Percentiles rank a stretch among this genome's conserved stretches.
Evolutionary conservation across 2,113 vertebrate genomes (phyloP).

Genomic region (Noturus placidus): DNA sequence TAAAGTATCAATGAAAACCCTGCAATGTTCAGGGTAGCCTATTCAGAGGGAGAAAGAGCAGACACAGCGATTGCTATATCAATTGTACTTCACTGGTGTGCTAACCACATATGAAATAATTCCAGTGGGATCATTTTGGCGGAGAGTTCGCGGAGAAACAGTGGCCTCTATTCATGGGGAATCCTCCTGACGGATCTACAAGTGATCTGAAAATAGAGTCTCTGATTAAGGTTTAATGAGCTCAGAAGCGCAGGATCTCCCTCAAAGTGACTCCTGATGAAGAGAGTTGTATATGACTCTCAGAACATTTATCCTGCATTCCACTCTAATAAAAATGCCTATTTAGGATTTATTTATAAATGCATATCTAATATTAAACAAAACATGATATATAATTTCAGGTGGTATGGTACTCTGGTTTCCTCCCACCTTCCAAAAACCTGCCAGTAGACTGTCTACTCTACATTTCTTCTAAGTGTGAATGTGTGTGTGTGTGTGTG

Average conservation of each 20-base stretch:
- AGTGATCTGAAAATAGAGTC: constrained; percentile 78
- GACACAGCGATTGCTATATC: background rate
- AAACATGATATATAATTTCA: background rate
- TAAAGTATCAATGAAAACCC: background rate
- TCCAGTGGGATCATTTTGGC: constrained; percentile 29
- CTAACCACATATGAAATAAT: constrained; percentile 43
- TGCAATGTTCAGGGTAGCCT: background rate
- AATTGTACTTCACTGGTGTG: constrained; percentile 4
- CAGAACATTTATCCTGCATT: background rate
- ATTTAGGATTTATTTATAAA: background rate
- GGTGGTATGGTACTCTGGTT: background rate
- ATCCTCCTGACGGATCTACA: constrained; percentile 73
- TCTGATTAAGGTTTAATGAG: constrained; percentile 81
- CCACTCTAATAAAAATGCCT: background rate
- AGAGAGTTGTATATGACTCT: constrained; percentile 26
- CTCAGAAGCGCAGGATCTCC: constrained; percentile 70
- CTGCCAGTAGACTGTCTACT: background rate
- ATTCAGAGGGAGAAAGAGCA: background rate
- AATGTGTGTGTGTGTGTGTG: background rate
- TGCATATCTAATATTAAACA: background rate
- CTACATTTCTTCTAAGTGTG: too few relatives aligned
- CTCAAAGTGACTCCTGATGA: constrained; percentile 69
- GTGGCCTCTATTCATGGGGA: constrained; percentile 64
- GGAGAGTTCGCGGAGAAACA: constrained; percentile 49
- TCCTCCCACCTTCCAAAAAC: background rate